phyloP scores from a whole-genome alignment of 2,888 invertebrate species.

The Chloroclystis v-ata region DNA sequence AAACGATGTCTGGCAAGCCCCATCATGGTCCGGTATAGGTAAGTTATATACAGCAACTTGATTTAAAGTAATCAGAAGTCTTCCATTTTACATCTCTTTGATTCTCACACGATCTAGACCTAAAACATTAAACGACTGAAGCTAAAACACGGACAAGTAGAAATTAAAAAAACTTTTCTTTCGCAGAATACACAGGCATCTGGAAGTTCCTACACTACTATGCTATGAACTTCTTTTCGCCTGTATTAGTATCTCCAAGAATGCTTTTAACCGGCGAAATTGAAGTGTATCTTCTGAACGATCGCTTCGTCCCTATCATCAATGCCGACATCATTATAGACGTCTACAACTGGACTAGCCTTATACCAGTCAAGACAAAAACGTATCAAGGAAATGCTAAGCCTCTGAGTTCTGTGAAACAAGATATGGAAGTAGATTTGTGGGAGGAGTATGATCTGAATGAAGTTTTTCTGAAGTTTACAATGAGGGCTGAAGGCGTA shows the following conservation, averaged over 20 bases:
- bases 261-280: conserved; percentile 70
- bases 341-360: conserved; percentile 78
- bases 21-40: conserved; percentile 96
- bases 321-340: conserved; percentile 75
- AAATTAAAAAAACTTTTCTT: background rate
- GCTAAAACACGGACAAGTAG: no score
- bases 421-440: conserved; percentile 41
- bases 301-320: conserved; percentile 66
- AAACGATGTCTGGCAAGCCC: conserved; percentile 98
- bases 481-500: conserved; percentile 67
- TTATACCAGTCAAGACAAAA: conserved; percentile 53
- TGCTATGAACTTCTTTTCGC: conserved; percentile 90
- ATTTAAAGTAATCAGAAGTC: no score
- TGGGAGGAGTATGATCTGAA: conserved; percentile 43
- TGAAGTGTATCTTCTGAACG: conserved; percentile 81
- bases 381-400: conserved; percentile 41
- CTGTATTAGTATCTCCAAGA: conserved; percentile 82
- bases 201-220: conserved; percentile 96
- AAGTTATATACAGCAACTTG: background rate
- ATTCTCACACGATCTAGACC: no score
- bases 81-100: no score
- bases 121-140: no score
- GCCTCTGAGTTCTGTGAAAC: conserved; percentile 47
- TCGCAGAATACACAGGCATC: conserved; percentile 82
- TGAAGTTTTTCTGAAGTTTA: conserved; percentile 63